Percentiles rank a stretch among this genome's conserved stretches.
Conservation (phyloP, 2,113 vertebrate species). For the Callipepla californica region DNA sequence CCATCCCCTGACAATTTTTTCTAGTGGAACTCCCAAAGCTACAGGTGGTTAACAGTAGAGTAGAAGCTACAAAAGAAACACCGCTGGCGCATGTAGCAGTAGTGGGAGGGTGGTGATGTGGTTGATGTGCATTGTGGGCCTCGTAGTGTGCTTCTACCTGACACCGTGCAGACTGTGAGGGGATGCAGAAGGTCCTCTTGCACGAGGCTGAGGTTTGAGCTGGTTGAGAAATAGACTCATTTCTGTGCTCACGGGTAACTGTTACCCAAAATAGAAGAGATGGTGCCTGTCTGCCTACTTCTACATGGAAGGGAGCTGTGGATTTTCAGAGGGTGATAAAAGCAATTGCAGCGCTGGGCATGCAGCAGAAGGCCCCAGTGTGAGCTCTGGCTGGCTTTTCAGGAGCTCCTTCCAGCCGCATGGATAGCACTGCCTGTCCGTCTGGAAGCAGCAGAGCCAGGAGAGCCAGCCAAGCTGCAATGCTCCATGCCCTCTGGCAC, state of each 20-base stretch:
- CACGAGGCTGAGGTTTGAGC: background rate
- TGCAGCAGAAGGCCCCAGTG: background rate
- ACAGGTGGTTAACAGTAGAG: rapidly evolving
- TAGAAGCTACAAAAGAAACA: background rate
- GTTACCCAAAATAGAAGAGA: background rate
- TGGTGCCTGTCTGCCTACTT: background rate
- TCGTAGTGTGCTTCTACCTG: background rate
- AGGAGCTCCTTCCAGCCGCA: background rate
- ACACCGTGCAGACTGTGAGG: rapidly evolving
- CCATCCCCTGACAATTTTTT: background rate
- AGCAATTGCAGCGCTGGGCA: rapidly evolving
- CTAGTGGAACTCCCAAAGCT: background rate
- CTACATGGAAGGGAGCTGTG: rapidly evolving
- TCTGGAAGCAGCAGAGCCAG: background rate
- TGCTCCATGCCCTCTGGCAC: background rate
- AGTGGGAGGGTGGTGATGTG: rapidly evolving
- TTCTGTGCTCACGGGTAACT: background rate
- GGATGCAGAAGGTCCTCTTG: background rate
- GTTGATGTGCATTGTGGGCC: background rate
- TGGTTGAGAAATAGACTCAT: background rate
- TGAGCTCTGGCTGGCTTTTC: background rate
- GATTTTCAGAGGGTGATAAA: background rate
- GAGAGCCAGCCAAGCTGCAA: background rate
- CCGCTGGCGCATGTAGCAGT: rapidly evolving
- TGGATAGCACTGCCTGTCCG: rapidly evolving